phyloP scores from a whole-genome alignment of 2,888 invertebrate species.

The Spodoptera littoralis region DNA sequence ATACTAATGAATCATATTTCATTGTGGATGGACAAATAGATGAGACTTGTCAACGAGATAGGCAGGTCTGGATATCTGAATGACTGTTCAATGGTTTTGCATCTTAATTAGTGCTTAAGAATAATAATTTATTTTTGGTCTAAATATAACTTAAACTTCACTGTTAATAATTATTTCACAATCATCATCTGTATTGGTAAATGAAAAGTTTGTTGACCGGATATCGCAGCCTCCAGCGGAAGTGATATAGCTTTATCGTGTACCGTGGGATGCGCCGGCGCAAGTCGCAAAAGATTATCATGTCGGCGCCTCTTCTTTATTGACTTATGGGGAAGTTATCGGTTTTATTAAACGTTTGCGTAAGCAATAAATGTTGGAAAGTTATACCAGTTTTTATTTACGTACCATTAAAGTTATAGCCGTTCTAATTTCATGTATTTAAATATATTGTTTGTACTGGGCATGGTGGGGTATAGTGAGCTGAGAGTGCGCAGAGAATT shows the following conservation, averaged over 20 bases:
- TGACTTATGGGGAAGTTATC: slow-evolving; percentile 33
- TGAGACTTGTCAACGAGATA: neutral
- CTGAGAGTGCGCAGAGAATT: too few species aligned
- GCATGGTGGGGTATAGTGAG: too few species aligned
- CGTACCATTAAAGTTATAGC: neutral
- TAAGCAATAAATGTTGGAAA: slow-evolving; percentile 9
- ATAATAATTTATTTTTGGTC: slow-evolving; percentile 1
- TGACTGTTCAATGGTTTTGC: slow-evolving; percentile 1
- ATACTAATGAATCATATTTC: slow-evolving; percentile 25
- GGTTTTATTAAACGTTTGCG: slow-evolving; percentile 22
- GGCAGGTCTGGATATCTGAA: slow-evolving; percentile 9
- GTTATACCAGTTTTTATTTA: slow-evolving; percentile 7
- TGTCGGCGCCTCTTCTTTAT: slow-evolving; percentile 32
- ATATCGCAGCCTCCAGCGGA: slow-evolving; percentile 72
- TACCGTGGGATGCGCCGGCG: slow-evolving; percentile 64
- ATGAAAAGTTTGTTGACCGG: slow-evolving; percentile 66
- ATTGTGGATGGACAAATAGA: slow-evolving; percentile 13
- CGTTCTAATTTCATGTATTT: too few species aligned
- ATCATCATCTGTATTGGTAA: slow-evolving; percentile 47
- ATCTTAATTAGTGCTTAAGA: neutral
- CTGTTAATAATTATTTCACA: slow-evolving; percentile 13
- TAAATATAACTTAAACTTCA: slow-evolving; percentile 1
- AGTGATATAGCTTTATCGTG: slow-evolving; percentile 64
- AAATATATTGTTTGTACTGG: too few species aligned
- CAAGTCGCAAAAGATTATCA: slow-evolving; percentile 51